phyloP scores from a whole-genome alignment of 2,888 invertebrate species.

The Rambutsinella grinnellia region DNA sequence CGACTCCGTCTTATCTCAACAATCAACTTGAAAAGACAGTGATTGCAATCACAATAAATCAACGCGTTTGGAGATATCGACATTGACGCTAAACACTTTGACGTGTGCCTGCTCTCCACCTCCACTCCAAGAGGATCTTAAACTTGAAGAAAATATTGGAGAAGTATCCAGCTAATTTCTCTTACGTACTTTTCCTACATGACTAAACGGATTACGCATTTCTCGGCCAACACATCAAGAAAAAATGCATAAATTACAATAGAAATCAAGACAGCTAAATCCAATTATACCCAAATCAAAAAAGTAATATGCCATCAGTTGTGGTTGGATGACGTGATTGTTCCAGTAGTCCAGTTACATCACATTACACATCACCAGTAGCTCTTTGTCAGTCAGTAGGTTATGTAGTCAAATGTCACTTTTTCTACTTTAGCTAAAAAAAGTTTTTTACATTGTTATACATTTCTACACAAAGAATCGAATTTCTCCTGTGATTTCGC shows the following conservation, averaged over 20 bases:
- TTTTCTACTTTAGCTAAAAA: background rate
- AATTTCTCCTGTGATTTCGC: background rate
- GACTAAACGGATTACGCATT: background rate
- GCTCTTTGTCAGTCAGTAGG: background rate
- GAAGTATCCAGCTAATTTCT: no score
- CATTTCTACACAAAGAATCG: slow-evolving; percentile 19
- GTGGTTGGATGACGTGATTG: slow-evolving; percentile 12
- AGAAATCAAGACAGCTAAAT: background rate
- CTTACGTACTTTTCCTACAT: no score
- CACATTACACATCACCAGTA: background rate
- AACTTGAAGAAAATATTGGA: no score
- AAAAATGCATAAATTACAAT: no score
- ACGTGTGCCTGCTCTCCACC: background rate
- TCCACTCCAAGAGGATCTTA: no score
- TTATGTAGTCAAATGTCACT: slow-evolving; percentile 7
- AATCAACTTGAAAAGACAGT: no score
- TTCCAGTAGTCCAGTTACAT: slow-evolving; percentile 3
- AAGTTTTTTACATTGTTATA: slow-evolving; percentile 49
- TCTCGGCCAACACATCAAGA: background rate
- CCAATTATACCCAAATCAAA: slow-evolving; percentile 14
- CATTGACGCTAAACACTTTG: background rate
- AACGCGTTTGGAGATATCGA: no score
- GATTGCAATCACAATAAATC: no score
- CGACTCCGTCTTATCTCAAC: no score
- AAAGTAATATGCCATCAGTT: background rate